Base-by-base conservation (phyloP, 2,888 invertebrate genomes). In the Endotricha flammealis region DNA sequence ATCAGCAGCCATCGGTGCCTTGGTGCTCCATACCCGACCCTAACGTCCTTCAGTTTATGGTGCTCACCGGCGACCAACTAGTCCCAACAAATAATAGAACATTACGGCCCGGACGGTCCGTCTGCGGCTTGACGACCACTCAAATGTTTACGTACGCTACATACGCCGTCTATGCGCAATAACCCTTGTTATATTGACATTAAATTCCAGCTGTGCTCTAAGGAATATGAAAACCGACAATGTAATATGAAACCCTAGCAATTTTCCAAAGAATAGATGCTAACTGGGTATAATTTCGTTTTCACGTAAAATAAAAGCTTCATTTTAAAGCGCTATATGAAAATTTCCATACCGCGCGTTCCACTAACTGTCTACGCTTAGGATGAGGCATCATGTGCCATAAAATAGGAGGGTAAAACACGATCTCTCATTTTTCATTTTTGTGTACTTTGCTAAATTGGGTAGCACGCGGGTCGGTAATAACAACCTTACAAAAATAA, bases 31-130 rank as follows among this genome's bases (percentile, higher is more conserved):
- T 39, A 37, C 42, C 42, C 30, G 41, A 41, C 45, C 48, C 20
- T 28, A 28, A 22, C 12, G 12, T 50, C n/a, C n/a, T n/a, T n/a
- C n/a, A n/a, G n/a, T n/a, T n/a, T n/a, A n/a, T 45, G 56, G 44
- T 48, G 46, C 46, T 42, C 40, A 48, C 41, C 47, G 44, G 48
- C 46, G 38, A 49, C 46, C 48, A 48, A 53, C 48, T 42, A 45
- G 43, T 55, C 25, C 39, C 42, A 39, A 27, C 46, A 51, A 48
- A 47, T 52, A 58, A 41, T 51, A 38, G 43, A 48, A 42, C 44
- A 39, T 38, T 24, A 23, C 22, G 34, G 12, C 27, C 24, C 24
- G 30, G 2, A n/a, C 28, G 12, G 28, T 9, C 7, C 17, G 4
- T 16, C 28, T 20, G 20, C 20, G 8, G 29, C 32, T 23, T 32